A percentile compares a stretch with the other conserved stretches of the same genome.
These are phyloP conservation scores for Thunnus maccoyii DNA, from an alignment of 2,113 vertebrate genomes.

Conservation along the genomic window DNA sequence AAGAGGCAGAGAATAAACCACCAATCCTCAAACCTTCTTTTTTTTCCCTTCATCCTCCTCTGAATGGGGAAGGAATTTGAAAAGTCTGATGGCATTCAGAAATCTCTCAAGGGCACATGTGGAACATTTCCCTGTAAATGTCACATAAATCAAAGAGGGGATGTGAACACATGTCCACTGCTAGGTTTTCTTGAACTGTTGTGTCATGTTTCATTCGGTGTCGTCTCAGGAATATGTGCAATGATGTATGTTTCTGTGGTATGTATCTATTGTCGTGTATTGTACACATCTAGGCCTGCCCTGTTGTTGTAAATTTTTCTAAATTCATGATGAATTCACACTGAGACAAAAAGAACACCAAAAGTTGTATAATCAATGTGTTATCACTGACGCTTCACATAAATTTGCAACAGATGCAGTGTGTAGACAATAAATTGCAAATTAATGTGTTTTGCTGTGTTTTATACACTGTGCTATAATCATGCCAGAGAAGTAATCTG, in stretches of 20 bases:
- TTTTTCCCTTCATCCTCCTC: neutral
- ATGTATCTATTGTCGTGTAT: neutral
- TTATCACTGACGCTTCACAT: neutral
- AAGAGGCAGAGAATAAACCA: conserved; percentile 1
- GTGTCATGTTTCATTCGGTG: conserved; percentile 6
- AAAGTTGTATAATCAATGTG: too few relatives aligned
- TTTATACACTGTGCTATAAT: neutral
- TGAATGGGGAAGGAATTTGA: conserved; percentile 18
- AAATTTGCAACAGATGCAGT: neutral
- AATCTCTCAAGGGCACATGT: neutral
- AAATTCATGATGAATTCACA: neutral
- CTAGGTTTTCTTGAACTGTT: conserved; percentile 13
- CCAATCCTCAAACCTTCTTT: neutral
- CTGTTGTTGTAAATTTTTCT: neutral
- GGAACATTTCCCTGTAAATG: conserved; percentile 40
- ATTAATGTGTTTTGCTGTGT: neutral
- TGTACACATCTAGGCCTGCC: neutral
- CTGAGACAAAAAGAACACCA: neutral
- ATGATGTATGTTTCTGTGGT: neutral
- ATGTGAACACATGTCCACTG: conserved; percentile 15
- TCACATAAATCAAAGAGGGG: conserved; percentile 46
- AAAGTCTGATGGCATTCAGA: conserved; percentile 24
- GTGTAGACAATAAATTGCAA: too few relatives aligned
- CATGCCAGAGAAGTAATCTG: neutral
- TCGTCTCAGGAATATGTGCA: neutral